Percentiles rank a stretch among this genome's conserved stretches.
Conservation (phyloP, 2,888 invertebrate genomes). For the Mythimna impura region DNA sequence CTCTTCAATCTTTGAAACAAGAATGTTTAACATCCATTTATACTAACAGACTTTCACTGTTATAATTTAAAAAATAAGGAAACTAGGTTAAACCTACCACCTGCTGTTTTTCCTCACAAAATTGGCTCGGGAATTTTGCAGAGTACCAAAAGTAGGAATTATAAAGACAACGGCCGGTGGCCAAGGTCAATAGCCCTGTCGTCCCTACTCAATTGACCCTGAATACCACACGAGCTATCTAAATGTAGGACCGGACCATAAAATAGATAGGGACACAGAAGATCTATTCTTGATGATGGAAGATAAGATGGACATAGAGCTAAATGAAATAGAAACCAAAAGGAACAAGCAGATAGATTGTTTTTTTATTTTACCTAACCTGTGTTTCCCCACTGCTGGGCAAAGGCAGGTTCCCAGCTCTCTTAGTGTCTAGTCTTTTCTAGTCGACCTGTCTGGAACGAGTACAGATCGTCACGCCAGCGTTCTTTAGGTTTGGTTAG, state of each 20-base stretch:
- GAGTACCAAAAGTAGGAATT: conserved; percentile 41
- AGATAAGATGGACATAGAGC: neutral
- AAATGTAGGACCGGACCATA: conserved; percentile 36
- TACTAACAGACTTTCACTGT: too few relatives aligned
- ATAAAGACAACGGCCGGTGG: conserved; percentile 40
- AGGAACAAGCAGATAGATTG: neutral
- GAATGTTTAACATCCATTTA: too few relatives aligned
- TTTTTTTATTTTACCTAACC: too few relatives aligned
- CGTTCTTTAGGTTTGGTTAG: too few relatives aligned
- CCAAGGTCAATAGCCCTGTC: conserved; percentile 56
- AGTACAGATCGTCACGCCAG: too few relatives aligned
- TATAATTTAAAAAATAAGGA: neutral
- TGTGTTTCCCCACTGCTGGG: too few relatives aligned
- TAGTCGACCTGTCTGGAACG: too few relatives aligned
- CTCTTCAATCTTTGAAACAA: too few relatives aligned
- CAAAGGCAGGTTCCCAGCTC: too few relatives aligned
- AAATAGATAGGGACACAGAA: conserved; percentile 35
- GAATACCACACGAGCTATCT: conserved; percentile 51
- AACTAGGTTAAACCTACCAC: neutral
- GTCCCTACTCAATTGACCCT: conserved; percentile 58
- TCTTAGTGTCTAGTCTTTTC: too few relatives aligned
- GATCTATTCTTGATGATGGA: conserved; percentile 26
- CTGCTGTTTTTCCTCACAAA: conserved; percentile 18
- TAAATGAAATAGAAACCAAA: neutral
- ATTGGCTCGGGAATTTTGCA: conserved; percentile 15